Evolutionary conservation across 2,888 invertebrate genomes (phyloP).

Genomic region (Xestia ashworthii): DNA sequence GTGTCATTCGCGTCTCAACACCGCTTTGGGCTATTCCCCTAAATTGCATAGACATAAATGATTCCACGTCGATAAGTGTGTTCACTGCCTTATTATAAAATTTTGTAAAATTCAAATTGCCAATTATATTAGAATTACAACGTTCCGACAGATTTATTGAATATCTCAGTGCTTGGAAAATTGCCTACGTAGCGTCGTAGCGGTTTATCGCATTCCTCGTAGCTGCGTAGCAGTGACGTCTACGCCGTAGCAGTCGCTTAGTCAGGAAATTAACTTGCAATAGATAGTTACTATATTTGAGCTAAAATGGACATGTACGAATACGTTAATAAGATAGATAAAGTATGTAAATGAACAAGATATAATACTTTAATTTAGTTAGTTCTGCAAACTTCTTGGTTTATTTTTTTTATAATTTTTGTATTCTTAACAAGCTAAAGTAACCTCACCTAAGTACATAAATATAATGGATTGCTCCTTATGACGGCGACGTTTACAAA

Average conservation of each 20-base stretch:
- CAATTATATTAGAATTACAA: not conserved
- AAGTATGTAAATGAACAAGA: too few species aligned
- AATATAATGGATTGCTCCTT: not conserved
- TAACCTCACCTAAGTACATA: not conserved
- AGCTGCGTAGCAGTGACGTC: constrained; percentile 7
- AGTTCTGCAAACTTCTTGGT: too few species aligned
- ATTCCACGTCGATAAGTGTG: too few species aligned
- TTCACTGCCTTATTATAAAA: too few species aligned
- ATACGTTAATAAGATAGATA: too few species aligned
- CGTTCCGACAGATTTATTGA: not conserved
- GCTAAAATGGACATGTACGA: too few species aligned
- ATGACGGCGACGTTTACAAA: not conserved
- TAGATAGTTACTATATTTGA: too few species aligned
- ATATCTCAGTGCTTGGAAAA: not conserved
- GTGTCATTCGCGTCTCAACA: not conserved
- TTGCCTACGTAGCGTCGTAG: constrained; percentile 1
- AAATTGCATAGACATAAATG: not conserved
- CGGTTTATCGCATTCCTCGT: not conserved
- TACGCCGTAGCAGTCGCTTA: not conserved
- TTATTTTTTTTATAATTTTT: too few species aligned
- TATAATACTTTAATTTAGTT: too few species aligned
- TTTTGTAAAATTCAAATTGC: too few species aligned
- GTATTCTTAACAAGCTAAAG: too few species aligned
- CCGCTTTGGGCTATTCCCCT: not conserved
- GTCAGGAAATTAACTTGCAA: not conserved